These are phyloP conservation scores for Zootoca vivipara DNA, from an alignment of 2,113 vertebrate genomes.

Conservation along the genomic window DNA sequence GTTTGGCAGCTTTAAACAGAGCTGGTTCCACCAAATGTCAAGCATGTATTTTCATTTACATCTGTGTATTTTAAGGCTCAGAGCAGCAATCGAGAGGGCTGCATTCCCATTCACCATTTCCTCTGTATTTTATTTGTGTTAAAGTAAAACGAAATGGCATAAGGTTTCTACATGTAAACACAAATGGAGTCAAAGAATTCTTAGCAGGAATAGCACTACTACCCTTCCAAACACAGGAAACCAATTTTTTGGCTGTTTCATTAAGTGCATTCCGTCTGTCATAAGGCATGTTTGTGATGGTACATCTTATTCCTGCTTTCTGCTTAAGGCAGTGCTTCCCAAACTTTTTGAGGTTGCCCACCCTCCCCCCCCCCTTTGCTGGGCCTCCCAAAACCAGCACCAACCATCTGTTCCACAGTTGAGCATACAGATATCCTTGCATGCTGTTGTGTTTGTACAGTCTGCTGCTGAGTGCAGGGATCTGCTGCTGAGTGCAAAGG, in stretches of 20 bases:
- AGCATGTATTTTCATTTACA: constrained; percentile 31
- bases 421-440: background rate
- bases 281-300: constrained; percentile 30
- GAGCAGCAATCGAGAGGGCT: background rate
- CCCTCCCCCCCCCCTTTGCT: background rate
- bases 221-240: constrained; percentile 6
- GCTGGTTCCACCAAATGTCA: constrained; percentile 51
- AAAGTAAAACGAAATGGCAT: background rate
- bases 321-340: constrained; percentile 12
- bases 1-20: constrained; percentile 56
- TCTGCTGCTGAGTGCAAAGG: background rate
- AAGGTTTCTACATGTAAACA: constrained; percentile 1
- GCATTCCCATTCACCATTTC: background rate
- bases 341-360: background rate
- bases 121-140: constrained; percentile 29
- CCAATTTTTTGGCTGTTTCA: constrained; percentile 13
- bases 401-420: constrained; percentile 12
- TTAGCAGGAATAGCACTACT: background rate
- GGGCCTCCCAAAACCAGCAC: background rate
- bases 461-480: background rate
- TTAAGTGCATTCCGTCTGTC: constrained; percentile 28
- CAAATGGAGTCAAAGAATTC: background rate
- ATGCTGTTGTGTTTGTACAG: background rate
- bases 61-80: constrained; percentile 17
- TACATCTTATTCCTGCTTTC: constrained; percentile 18